These are phyloP conservation scores for Pipra filicauda DNA, from an alignment of 2,113 vertebrate species.

Conservation along the genomic window DNA sequence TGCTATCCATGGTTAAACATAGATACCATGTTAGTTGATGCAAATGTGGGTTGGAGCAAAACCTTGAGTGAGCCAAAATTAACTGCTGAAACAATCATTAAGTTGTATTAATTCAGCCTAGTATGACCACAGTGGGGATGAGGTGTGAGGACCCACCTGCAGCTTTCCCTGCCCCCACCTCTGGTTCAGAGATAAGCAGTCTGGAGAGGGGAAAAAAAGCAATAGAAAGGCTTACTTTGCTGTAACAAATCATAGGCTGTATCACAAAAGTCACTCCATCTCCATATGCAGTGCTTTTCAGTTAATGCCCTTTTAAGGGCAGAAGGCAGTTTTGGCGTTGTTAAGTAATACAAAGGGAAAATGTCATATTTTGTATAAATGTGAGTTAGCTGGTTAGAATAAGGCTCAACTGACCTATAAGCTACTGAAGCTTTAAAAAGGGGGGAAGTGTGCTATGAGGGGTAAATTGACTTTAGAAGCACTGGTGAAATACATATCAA, in stretches of 20 bases:
- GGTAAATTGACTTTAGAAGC: background rate
- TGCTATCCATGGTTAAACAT: background rate
- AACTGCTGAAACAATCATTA: background rate
- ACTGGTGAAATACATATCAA: conserved; percentile 16
- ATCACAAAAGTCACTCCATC: background rate
- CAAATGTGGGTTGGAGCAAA: background rate
- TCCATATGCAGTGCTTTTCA: background rate
- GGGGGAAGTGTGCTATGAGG: background rate
- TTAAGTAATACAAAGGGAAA: background rate
- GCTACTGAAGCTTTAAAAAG: background rate
- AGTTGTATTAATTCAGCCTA: background rate
- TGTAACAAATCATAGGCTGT: background rate
- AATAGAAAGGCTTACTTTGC: background rate
- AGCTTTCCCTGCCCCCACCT: background rate
- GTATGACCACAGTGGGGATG: background rate
- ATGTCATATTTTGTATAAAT: background rate
- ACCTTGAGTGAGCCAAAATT: background rate
- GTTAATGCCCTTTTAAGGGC: background rate
- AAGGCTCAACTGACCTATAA: background rate
- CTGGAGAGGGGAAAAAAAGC: background rate
- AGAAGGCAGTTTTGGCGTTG: background rate
- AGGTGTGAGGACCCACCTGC: background rate
- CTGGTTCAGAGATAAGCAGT: background rate
- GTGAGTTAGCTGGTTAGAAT: background rate
- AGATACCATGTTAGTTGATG: background rate